phyloP scores from a whole-genome alignment of 2,113 vertebrate genomes.

The Glaucidium brasilianum region DNA sequence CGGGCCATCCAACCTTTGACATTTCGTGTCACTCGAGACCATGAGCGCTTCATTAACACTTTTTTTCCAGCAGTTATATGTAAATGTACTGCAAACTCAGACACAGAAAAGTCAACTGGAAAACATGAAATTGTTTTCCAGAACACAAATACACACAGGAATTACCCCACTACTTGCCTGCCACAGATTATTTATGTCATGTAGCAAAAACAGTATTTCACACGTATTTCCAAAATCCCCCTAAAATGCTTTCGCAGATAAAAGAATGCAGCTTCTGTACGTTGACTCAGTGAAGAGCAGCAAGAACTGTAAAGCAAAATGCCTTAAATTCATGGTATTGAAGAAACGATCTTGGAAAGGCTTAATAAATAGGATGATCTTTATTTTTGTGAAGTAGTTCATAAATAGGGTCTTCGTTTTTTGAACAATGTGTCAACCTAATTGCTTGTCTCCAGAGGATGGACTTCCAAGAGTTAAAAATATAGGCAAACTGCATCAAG shows the following conservation, averaged over 20 bases:
- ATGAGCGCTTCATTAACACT: not conserved
- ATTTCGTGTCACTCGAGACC: not conserved
- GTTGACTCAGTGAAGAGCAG: not conserved
- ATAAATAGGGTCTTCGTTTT: rapidly evolving
- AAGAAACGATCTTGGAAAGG: not conserved
- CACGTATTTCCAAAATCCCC: not conserved
- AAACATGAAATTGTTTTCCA: not conserved
- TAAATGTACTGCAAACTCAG: not conserved
- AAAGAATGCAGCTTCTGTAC: not conserved
- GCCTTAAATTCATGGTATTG: not conserved
- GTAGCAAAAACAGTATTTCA: not conserved
- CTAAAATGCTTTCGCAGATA: not conserved
- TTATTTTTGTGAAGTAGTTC: not conserved
- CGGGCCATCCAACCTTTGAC: not conserved
- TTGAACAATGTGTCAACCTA: not conserved
- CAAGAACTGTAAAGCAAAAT: not conserved
- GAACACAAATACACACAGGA: not conserved
- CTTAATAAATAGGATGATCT: not conserved
- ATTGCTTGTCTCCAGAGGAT: not conserved
- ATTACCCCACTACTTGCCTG: not conserved
- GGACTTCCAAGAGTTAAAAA: not conserved
- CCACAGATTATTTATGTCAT: not conserved
- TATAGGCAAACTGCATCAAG: not conserved
- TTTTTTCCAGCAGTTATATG: not conserved
- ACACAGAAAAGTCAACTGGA: not conserved